Percentiles rank a stretch among this genome's conserved stretches.
Conservation (phyloP, 2,888 invertebrate genomes). For the Tetropium fuscum region DNA sequence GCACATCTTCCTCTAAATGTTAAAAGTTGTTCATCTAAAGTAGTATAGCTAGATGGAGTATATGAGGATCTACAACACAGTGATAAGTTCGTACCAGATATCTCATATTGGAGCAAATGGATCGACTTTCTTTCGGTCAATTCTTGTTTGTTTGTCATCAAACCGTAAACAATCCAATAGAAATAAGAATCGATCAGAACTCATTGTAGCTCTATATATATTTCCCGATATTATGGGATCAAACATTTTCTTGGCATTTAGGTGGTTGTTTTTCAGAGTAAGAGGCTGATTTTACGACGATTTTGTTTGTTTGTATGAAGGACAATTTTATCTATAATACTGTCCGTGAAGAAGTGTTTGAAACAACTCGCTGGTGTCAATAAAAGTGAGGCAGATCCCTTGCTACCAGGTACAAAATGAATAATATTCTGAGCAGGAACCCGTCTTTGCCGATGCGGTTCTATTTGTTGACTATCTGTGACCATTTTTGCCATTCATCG, state of each 20-base stretch:
- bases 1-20: constrained; percentile 15
- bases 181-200: neutral
- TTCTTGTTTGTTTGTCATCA: constrained; percentile 12
- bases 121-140: neutral
- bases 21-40: constrained; percentile 13
- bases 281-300: neutral
- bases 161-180: constrained; percentile 14
- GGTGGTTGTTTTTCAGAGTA: neutral
- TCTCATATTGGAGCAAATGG: constrained; percentile 1
- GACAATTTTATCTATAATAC: constrained; percentile 6
- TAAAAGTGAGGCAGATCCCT: constrained; percentile 13
- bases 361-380: constrained; percentile 21
- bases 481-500: constrained; percentile 4
- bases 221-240: neutral
- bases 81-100: constrained; percentile 19
- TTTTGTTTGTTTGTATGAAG: constrained; percentile 10
- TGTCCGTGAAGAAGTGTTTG: constrained; percentile 9
- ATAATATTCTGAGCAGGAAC: constrained; percentile 7
- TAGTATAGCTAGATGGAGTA: constrained; percentile 7
- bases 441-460: neutral
- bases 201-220: neutral
- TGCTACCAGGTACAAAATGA: constrained; percentile 19
- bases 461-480: neutral
- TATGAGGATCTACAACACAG: constrained; percentile 35
- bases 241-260: neutral